A percentile compares a stretch with the other conserved stretches of the same genome.
These are phyloP conservation scores for Cyanoderma ruficeps DNA, from an alignment of 2,113 vertebrate species.

Conservation along the genomic window DNA sequence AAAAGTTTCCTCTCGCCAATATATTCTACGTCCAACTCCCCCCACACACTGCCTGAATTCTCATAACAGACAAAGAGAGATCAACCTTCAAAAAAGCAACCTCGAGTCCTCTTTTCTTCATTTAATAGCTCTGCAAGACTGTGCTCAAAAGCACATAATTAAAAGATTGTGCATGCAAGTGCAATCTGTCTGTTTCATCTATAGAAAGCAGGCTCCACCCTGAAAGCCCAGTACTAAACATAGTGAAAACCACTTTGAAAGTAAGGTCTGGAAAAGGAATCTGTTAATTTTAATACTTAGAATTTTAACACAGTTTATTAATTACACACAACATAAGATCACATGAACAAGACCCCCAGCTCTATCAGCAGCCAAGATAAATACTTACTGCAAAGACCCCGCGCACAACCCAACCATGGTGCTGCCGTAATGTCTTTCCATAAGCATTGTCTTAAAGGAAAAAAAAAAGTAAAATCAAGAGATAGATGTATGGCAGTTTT, in stretches of 20 bases:
- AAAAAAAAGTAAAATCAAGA: not conserved
- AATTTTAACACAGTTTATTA: not conserved
- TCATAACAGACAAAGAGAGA: not conserved
- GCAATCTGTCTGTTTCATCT: not conserved
- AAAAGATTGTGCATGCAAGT: not conserved
- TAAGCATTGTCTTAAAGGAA: constrained; percentile 87
- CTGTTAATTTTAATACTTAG: not conserved
- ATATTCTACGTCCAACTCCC: not conserved
- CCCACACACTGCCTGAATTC: not conserved
- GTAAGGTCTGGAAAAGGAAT: not conserved
- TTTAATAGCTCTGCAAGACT: not conserved
- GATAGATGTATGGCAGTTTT: not conserved
- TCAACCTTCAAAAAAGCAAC: not conserved
- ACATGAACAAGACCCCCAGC: not conserved
- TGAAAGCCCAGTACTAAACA: not conserved
- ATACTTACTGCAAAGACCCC: constrained; percentile 94
- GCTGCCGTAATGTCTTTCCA: constrained; percentile 90
- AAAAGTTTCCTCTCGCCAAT: not conserved
- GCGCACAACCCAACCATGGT: constrained; percentile 96
- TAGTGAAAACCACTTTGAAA: not conserved
- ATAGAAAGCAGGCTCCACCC: not conserved
- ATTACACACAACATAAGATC: not conserved
- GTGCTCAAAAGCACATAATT: not conserved
- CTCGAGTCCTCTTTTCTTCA: not conserved
- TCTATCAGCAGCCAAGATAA: not conserved